Conservation (phyloP, 2,888 invertebrate species). For the Hemistola chrysoprasaria region DNA sequence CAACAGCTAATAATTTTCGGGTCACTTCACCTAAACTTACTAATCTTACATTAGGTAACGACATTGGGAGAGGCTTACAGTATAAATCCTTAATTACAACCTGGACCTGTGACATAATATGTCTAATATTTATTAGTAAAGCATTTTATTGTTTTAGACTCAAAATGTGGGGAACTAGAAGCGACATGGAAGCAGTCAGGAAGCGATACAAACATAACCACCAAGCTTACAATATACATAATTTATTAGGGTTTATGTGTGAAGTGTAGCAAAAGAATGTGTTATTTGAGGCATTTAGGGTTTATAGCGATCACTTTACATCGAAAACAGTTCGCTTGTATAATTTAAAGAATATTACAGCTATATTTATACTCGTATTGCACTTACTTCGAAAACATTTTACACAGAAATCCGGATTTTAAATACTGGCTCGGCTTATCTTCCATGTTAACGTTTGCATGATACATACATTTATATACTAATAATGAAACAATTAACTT, state of each 20-base stretch:
- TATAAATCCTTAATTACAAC: conserved; percentile 73
- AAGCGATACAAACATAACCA: conserved; percentile 63
- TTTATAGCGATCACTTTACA: conserved; percentile 25
- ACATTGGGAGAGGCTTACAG: conserved; percentile 61
- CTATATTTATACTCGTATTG: conserved; percentile 69
- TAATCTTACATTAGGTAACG: conserved; percentile 74
- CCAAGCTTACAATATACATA: conserved; percentile 46
- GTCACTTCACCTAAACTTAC: conserved; percentile 58
- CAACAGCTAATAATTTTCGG: conserved; percentile 66
- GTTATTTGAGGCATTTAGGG: conserved; percentile 28
- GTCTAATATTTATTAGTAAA: conserved; percentile 62
- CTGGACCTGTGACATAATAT: conserved; percentile 75
- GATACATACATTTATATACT: conserved; percentile 43
- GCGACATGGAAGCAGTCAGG: conserved; percentile 67
- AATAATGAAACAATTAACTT: conserved; percentile 49
- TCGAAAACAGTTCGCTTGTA: conserved; percentile 33
- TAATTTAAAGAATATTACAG: conserved; percentile 60
- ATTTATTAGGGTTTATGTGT: conserved; percentile 35
- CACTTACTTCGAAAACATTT: conserved; percentile 67
- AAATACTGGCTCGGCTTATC: conserved; percentile 79
- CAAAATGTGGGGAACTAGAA: conserved; percentile 54
- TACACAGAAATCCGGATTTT: conserved; percentile 76
- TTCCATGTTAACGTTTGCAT: conserved; percentile 56
- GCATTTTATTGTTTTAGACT: conserved; percentile 59
- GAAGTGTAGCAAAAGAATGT: conserved; percentile 44